phyloP scores from a whole-genome alignment of 1,140 invertebrate genomes.

The Amyelois transitella region DNA sequence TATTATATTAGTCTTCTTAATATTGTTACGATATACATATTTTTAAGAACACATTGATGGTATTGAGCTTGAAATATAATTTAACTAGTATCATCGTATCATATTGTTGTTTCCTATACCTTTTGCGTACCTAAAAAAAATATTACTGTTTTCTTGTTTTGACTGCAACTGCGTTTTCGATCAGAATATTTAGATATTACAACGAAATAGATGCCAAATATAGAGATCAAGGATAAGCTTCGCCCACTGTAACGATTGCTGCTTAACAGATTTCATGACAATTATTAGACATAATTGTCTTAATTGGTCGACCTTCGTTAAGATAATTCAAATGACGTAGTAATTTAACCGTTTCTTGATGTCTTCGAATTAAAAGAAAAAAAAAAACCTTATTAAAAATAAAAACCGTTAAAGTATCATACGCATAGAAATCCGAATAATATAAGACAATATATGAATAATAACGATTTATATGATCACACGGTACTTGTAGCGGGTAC shows the following conservation, averaged over 20 bases:
- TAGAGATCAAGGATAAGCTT: slow-evolving; percentile 40
- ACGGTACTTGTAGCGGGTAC: too few relatives aligned
- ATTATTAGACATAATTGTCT: slow-evolving; percentile 22
- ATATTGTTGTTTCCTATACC: too few relatives aligned
- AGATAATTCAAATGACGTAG: slow-evolving; percentile 6
- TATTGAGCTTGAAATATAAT: too few relatives aligned
- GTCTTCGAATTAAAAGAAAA: neutral
- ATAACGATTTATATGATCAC: too few relatives aligned
- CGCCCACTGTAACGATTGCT: slow-evolving; percentile 39
- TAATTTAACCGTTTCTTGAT: neutral
- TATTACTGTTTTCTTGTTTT: too few relatives aligned
- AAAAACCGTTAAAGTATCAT: neutral
- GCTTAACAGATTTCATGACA: slow-evolving; percentile 43
- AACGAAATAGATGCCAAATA: neutral
- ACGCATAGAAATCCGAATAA: neutral
- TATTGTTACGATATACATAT: too few relatives aligned
- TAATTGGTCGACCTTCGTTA: slow-evolving; percentile 25
- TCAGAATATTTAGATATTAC: too few relatives aligned
- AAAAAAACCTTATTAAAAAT: neutral
- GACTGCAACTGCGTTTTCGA: too few relatives aligned
- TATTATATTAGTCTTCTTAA: too few relatives aligned
- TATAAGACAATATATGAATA: neutral
- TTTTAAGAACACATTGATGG: too few relatives aligned
- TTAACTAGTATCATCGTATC: too few relatives aligned
- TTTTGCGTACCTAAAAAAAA: too few relatives aligned